Evolutionary conservation across 2,888 invertebrate species (phyloP).

Genomic region (Prenolepis imparis): DNA sequence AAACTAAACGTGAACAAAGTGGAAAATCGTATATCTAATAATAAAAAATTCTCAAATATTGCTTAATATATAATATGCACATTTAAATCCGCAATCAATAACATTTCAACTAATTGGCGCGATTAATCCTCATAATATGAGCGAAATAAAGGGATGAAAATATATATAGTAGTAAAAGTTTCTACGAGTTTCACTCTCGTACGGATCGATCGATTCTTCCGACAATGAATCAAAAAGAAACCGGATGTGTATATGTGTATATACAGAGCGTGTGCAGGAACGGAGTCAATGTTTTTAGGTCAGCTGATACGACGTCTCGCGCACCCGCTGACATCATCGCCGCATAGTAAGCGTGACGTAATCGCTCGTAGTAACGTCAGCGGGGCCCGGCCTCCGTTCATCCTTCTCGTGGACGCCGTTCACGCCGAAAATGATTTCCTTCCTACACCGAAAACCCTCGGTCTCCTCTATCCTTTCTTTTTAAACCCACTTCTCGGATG

Average conservation of each 20-base stretch:
- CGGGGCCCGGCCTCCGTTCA: conserved; percentile 48
- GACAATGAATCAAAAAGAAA: background rate
- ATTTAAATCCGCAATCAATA: too few relatives aligned
- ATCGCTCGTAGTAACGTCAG: conserved; percentile 79
- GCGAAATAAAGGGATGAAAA: background rate
- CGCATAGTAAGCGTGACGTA: conserved; percentile 84
- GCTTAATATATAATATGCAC: too few relatives aligned
- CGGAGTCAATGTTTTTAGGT: conserved; percentile 81
- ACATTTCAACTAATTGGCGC: too few relatives aligned
- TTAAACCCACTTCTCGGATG: too few relatives aligned
- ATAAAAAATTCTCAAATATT: too few relatives aligned
- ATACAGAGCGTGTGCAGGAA: conserved; percentile 60
- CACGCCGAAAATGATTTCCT: conserved; percentile 25
- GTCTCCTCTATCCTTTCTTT: background rate
- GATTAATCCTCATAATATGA: background rate
- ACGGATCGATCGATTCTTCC: conserved; percentile 9
- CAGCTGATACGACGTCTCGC: conserved; percentile 76
- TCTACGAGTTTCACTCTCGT: conserved; percentile 19
- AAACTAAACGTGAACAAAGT: too few relatives aligned
- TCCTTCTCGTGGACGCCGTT: background rate
- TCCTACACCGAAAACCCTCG: background rate
- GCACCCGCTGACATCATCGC: conserved; percentile 83
- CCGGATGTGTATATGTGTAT: background rate
- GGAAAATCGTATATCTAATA: too few relatives aligned
- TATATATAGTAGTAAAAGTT: background rate